Evolutionary conservation across 2,888 invertebrate species (phyloP).

Genomic region (Xylocampa areola): DNA sequence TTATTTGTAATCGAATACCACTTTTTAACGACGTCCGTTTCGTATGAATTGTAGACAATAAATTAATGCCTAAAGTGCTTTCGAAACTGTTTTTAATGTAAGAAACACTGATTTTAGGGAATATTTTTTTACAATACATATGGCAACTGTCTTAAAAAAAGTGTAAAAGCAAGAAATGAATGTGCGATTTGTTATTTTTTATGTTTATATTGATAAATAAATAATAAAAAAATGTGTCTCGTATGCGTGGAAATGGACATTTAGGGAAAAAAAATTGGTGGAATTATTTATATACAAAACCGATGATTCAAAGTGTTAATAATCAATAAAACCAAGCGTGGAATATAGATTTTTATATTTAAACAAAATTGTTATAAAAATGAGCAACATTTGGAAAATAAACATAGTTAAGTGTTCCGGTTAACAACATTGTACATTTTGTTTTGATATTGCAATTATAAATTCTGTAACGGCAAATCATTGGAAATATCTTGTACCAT

Average conservation of each 20-base stretch:
- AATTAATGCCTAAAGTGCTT: constrained; percentile 59
- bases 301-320: constrained; percentile 71
- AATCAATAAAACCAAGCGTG: constrained; percentile 58
- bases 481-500: constrained; percentile 86
- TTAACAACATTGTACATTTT: constrained; percentile 59
- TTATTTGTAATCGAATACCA: constrained; percentile 39
- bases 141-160: constrained; percentile 77
- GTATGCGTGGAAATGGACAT: constrained; percentile 71
- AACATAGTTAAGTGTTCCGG: constrained; percentile 43
- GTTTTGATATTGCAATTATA: constrained; percentile 67
- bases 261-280: constrained; percentile 70
- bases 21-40: constrained; percentile 37
- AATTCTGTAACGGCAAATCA: constrained; percentile 76
- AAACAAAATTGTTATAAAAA: constrained; percentile 62
- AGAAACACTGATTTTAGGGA: constrained; percentile 42
- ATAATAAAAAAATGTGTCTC: constrained; percentile 69
- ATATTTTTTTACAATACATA: constrained; percentile 42
- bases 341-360: constrained; percentile 59
- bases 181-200: constrained; percentile 85
- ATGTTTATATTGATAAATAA: constrained; percentile 83
- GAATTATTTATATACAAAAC: constrained; percentile 66
- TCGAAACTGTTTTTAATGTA: constrained; percentile 28
- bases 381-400: constrained; percentile 54
- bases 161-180: constrained; percentile 71
- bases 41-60: constrained; percentile 61